Evolutionary conservation across 2,113 vertebrate species (phyloP), one percentile per base, ranked within the genome.

Genomic region (Petromus typicus): DNA sequence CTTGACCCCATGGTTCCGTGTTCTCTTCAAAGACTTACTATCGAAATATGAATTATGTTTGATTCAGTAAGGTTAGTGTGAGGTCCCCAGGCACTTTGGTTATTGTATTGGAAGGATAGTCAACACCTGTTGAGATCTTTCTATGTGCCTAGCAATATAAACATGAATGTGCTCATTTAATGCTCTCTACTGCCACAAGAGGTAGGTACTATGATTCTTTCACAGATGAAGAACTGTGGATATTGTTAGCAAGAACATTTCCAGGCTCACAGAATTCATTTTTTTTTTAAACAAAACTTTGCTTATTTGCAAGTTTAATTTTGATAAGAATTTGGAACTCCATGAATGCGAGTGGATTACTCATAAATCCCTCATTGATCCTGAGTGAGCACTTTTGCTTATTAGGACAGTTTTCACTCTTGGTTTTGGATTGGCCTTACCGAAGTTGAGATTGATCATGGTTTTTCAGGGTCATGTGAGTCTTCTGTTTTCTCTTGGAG

Each of bases 211-310:
- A 8, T 3, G 32, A 32, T 48, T 82, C 10, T 57, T 95, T 91
- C 51, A 45, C 63, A 88, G 32, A 37, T 90, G 85, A 95, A 64
- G 45, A 78, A 48, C 25, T 95, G 1, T 81, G 93, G 56, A 59
- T 96, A 91, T 96, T 96, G 94, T 96, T 90, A 73, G 20, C 7
- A 84, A 57, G 43, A 84, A 89, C 66, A 91, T 76, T 82, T 88
- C 13, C 37, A 95, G 54, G 48, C 43, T 86, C 32, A 79, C 7
- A 89, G 59, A 87, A 79, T 16, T 81, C 45, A 59, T 61, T 61
- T 69, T 87, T 94, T 86, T 87, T 27, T 23, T 56, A 37, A 93
- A 75, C 18, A 25, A 25, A 86, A 89, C 17, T 66, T 94, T 48
- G n/a, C 25, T 89, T 75, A 71, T 75, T 96, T 79, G 4, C 7